Evolutionary conservation across 2,888 invertebrate species (phyloP), one percentile per base, ranked within the genome.

Genomic region (Hypercompe scribonia): DNA sequence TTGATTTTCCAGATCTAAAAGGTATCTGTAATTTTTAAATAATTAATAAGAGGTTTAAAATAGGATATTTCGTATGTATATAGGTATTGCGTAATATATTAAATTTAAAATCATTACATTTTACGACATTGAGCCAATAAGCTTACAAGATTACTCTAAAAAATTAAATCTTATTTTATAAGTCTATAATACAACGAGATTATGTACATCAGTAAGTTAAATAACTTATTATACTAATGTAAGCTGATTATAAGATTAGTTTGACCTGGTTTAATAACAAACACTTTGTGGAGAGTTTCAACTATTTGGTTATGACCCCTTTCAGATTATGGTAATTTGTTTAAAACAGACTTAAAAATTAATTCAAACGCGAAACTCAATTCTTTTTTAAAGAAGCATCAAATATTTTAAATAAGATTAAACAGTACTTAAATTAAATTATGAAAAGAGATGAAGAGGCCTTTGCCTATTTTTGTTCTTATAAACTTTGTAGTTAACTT

Each of bases 191-290:
- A 21, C 31, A 67, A 67, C 50, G 33, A 24, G 42, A 50, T 67
- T 46, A 67, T 28, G 31, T 50, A 18, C 18, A 68, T 28, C 42
- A 4, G 65, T 21, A 61, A 71, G 71, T 71, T 61, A 13, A 33
- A 58, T 58, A 58, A 58, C 58, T 28, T 28, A n/a, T n/a, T n/a
- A n/a, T n/a, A 28, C 58, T 15, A 58, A 31, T 61, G 1, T 67
- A 71, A 67, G 71, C 71, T 61, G 71, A 61, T 71, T 71, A 71
- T 67, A 66, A 66, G 42, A 67, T 71, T n/a, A 63, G 36, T 61
- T 67, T 71, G 42, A 66, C 24, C 58, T 18, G 71, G 34, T 67
- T 67, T 61, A 61, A 46, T n/a, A 34, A 39, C 42, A 63, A 24
- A 36, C 28, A n/a, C 42, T 67, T 61, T 42, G 67, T 34, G 18